Percentiles rank a stretch among this genome's conserved stretches.
These are phyloP conservation scores for Lithobates pipiens DNA, from an alignment of 2,797 vertebrate genomes.

Conservation along the genomic window DNA sequence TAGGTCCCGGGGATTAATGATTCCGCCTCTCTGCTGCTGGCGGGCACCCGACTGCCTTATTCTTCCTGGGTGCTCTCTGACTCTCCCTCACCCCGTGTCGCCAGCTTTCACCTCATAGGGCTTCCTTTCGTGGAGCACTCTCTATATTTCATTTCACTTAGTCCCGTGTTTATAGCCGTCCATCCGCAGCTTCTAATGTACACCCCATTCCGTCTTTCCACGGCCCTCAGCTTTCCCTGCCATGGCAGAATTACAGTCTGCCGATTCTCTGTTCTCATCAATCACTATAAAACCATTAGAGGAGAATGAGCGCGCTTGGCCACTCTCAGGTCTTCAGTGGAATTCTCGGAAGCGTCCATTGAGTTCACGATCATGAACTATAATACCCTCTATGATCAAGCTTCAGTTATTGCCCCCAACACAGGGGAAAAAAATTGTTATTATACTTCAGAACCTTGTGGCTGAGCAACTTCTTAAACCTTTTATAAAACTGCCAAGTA, in stretches of 20 bases:
- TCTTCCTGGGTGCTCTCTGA: constrained; percentile 7
- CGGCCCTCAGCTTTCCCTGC: constrained; percentile 37
- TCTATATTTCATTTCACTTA: constrained; percentile 39
- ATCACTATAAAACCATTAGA: constrained; percentile 43
- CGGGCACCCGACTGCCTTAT: constrained; percentile 10
- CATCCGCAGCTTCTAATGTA: constrained; percentile 30
- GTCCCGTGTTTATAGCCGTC: constrained; percentile 34
- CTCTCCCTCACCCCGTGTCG: constrained; percentile 10
- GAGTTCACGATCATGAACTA: too few relatives aligned
- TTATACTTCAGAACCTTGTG: too few relatives aligned
- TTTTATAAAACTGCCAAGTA: too few relatives aligned
- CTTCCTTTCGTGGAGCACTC: neutral
- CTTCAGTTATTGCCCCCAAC: too few relatives aligned
- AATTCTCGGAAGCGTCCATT: too few relatives aligned
- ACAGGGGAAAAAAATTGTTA: too few relatives aligned
- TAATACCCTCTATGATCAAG: too few relatives aligned
- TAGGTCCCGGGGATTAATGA: constrained; percentile 58
- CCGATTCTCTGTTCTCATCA: constrained; percentile 9
- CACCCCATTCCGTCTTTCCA: constrained; percentile 2
- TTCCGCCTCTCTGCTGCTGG: constrained; percentile 14
- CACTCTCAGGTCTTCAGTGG: neutral
- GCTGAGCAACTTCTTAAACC: too few relatives aligned
- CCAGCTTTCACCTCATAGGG: constrained; percentile 3
- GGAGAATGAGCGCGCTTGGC: neutral
- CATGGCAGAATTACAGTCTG: constrained; percentile 39